Base-by-base conservation (phyloP, 2,888 invertebrate genomes). In the Physocephala rufipes region DNA sequence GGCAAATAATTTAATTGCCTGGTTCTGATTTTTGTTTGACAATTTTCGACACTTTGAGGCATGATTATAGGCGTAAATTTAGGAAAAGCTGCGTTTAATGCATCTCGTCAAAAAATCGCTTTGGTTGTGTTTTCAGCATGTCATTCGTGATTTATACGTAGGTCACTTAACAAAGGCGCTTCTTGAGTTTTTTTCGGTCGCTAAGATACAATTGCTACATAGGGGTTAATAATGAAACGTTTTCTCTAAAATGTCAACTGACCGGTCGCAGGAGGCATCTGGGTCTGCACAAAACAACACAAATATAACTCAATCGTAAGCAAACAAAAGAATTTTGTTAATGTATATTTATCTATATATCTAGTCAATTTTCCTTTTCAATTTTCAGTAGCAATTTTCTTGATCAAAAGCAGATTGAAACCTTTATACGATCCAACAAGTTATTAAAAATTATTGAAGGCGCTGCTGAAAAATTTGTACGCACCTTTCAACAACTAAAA, bases 361-460 rank as follows among this genome's bases (percentile, higher is more conserved):
- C n/a, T 30, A 43, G 15, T 21, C 43, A 21, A 61, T 62, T 12
- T 67, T 28, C 15, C n/a, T 2, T 58, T 16, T n/a, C 19, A 2
- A 12, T 9, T 16, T 16, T 12, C 5, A 55, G 16, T 15, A 16
- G 19, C 70, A 84, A 85, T 53, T 85, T 84, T 65, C 78, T 77
- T 24, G 83, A 82, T 26, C 83, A 85, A 43, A 79, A 78, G 43
- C 65, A 80, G 71, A 73, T 84, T 16, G 80, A 82, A 13, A 47
- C 71, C 4, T 85, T 78, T 71, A 76, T 81, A 28, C 79, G 78
- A 2, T 74, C 76, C 13, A 79, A 77, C 15, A 78, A 82, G 28
- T 68, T 84, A 7, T 30, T 78, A 0, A 79, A 79, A 72, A 74
- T 80, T 24, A 77, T 84, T 13, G 77, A 82, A 68, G 79, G 78